Evolutionary conservation across 2,113 vertebrate species (phyloP), one percentile per base, ranked within the genome.

Genomic region (Aythya baeri): DNA sequence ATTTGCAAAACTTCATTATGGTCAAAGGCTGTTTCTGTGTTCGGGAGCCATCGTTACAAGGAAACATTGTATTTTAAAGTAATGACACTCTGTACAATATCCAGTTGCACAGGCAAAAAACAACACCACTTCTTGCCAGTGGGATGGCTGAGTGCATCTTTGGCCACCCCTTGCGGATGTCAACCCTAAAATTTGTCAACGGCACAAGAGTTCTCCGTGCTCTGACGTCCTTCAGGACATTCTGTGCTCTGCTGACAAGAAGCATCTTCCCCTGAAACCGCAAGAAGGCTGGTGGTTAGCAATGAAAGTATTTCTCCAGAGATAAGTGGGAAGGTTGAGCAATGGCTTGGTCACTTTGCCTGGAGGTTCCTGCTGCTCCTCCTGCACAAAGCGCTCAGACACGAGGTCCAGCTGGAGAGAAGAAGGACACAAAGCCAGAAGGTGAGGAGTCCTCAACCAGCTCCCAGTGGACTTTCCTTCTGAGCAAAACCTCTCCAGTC

Each of bases 21-120:
- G 89, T 90, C 93, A 93, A 82, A 93, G 95, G 79, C 96, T 95
- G 83, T 96, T 96, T 95, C 86, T 97, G 94, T 96, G 91, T 65
- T 95, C 0, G 0, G 90, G 92, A 96, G 84, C 83, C 86, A 85
- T 94, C 63, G 3, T 91, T 91, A 84, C 76, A 0, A 0, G 36
- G 79, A 83, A 94, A 67, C 22, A 4, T 81, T 95, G 93, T 88
- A 92, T 95, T 95, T 86, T 61, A 67, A 87, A 93, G 92, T 89
- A 91, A 83, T 94, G 91, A 94, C 91, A 91, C 93, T 94, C 76
- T 75, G 73, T 94, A 84, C 95, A 96, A 95, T 91, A 76, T n/a
- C 77, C 79, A 18, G 46, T 76, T 91, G 85, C 77, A 90, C 87
- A 78, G 94, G 94, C 90, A 95, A 94, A 66, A 86, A 92, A 91